Base-by-base conservation (phyloP, 2,888 invertebrate species). In the Pristionchus fissidentatus region DNA sequence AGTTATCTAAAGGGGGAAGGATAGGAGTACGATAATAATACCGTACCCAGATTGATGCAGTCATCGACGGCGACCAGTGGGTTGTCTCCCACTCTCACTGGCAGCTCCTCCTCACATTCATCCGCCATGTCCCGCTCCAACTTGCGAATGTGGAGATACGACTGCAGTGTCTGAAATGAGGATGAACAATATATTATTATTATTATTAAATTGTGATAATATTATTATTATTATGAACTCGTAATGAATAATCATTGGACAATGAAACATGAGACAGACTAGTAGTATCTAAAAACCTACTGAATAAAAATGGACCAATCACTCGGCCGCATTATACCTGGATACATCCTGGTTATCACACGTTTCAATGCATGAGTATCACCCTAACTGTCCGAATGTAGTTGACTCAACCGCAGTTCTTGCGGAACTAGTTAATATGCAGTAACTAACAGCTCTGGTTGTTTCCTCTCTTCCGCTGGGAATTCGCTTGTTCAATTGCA, bases 61-160 rank as follows among this genome's bases (percentile, higher is more conserved):
- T 97, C 96, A 88, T 97, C 96, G 87, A 97, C 95, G 94, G 96
- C 96, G 81, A 98, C 96, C 92, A 96, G 96, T 86, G 95, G 95
- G 86, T 95, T 95, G 1, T 97, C 96, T n/a, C 86, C 84, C 29
- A 87, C 85, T n/a, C 83, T 29, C 78, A 98, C 93, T 0, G 98
- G 98, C 90, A 98, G 94, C 91, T 96, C 95, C 0, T 95, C 95
- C 93, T 98, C 98, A 13, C 94, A 93, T 92, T 97, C 96, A 81
- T 95, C 95, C 62, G n/a, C 43, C 85, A 89, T 83, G 83, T 89
- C 88, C 70, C 85, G 83, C 78, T 88, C 87, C 78, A 89, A 66
- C 46, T 86, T 87, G 38, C 89, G 70, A 3, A 87, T 84, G 66
- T 88, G 88, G 35, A 89, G 83, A 75, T 88, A 89, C 46, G 87